Evolutionary conservation across 2,113 vertebrate genomes (phyloP).

Genomic region (Menura novaehollandiae): DNA sequence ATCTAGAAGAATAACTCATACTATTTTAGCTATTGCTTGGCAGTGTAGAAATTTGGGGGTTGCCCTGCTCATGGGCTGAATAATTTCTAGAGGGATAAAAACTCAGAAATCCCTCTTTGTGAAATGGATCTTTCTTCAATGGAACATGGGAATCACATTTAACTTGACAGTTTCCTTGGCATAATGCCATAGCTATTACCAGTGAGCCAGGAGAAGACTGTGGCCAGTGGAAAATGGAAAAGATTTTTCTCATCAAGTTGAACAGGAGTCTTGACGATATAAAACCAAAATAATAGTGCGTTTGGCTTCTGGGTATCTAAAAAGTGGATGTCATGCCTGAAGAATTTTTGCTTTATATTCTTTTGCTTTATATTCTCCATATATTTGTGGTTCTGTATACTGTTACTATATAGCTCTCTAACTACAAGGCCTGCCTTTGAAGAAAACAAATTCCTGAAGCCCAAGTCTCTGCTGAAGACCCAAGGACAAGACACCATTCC

Average conservation of each 20-base stretch:
- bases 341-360: too few relatives aligned
- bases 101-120: background rate
- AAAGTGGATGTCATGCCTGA: too few relatives aligned
- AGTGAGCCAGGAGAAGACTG: background rate
- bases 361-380: too few relatives aligned
- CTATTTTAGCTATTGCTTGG: background rate
- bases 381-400: too few relatives aligned
- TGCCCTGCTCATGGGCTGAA: background rate
- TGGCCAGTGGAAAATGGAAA: conserved; percentile 40
- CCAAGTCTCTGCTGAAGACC: too few relatives aligned
- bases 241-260: conserved; percentile 7
- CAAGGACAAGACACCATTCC: too few relatives aligned
- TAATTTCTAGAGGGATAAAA: background rate
- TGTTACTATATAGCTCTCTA: too few relatives aligned
- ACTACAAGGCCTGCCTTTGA: too few relatives aligned
- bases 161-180: conserved; percentile 14
- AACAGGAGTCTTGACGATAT: background rate
- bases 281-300: background rate
- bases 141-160: conserved; percentile 6
- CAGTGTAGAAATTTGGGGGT: background rate
- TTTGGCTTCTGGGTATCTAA: background rate
- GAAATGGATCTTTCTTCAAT: conserved; percentile 6
- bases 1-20: background rate
- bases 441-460: too few relatives aligned
- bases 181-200: background rate